Base-by-base conservation (phyloP, 2,888 invertebrate genomes). In the Drosophila macrospina region DNA sequence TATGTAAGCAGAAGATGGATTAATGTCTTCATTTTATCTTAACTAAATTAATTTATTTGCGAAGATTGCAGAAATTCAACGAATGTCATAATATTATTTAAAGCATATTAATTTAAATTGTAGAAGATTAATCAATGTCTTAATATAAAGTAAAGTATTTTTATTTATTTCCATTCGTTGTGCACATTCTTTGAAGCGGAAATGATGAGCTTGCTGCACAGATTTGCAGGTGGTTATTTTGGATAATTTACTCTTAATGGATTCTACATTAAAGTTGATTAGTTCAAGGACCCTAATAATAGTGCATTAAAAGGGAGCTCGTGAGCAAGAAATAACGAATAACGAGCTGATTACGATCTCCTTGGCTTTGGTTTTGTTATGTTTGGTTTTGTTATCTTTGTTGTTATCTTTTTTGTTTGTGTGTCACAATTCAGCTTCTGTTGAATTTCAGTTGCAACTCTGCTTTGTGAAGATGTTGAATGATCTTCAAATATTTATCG, bases 201-300 rank as follows among this genome's bases (percentile, higher is more conserved):
- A 28, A 28, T 28, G 26, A 47, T 10, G 37, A 36, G 37, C 47
- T 20, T 47, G 45, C 37, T 37, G 34, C 20, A 28, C 50, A 6
- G 24, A 39, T 20, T 16, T 34, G 2, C 44, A 51, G 24, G 50
- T 16, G 24, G 41, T 63, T 42, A 73, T 73, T 76, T 73, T 7
- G 13, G 34, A 59, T 47, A 66, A 76, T 73, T 73, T 76, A 51
- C 34, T 45, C 37, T 37, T 59, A 59, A 72, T 72, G 64, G 51
- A 6, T 45, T 2, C 41, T 41, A 26, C 72, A 76, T 76, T 45
- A 74, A 61, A 56, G 13, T 44, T 69, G 71, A 72, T 72, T 48
- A 36, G 24, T 20, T 8, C 10, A 15, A 48, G 54, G 48, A 15
- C 30, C 52, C 28, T 61, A 74, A 74, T 66, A 48, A 66, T 32